Conservation (phyloP, 1,140 invertebrate species). For the Hesperophylax magnus region DNA sequence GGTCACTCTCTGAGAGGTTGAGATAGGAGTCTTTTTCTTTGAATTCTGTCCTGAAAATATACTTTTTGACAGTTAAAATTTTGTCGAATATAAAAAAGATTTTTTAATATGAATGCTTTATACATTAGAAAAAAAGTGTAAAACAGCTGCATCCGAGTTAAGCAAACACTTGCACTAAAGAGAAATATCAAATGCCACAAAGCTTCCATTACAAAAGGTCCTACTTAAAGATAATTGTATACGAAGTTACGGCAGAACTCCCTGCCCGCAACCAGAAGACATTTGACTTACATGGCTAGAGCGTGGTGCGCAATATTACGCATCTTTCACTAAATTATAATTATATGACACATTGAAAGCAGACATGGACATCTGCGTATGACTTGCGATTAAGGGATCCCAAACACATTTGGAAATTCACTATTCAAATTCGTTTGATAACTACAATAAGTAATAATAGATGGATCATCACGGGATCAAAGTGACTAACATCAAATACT, state of each 20-base stretch:
- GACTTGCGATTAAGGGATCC: constrained; percentile 26
- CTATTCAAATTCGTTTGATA: background rate
- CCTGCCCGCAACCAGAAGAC: constrained; percentile 19
- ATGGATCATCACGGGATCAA: no score
- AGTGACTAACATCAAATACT: no score
- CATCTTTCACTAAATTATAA: constrained; percentile 23
- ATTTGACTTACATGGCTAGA: constrained; percentile 8
- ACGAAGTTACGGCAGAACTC: background rate
- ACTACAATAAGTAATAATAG: no score
- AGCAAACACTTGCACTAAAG: constrained; percentile 16
- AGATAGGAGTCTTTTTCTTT: no score
- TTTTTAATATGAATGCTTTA: background rate
- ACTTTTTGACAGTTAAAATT: background rate
- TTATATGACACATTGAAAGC: constrained; percentile 42
- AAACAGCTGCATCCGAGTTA: background rate
- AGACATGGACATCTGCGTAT: constrained; percentile 23
- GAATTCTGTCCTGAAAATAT: no score
- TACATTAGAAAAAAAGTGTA: no score
- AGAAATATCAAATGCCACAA: constrained; percentile 18
- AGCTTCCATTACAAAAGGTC: constrained; percentile 25
- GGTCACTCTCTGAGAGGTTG: no score
- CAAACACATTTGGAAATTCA: constrained; percentile 5
- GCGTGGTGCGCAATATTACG: constrained; percentile 3
- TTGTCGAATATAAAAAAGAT: background rate
- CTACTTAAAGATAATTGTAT: constrained; percentile 37